These are phyloP conservation scores for Trididemnum clinides DNA, from an alignment of 23 tunicate species.

Conservation along the genomic window DNA sequence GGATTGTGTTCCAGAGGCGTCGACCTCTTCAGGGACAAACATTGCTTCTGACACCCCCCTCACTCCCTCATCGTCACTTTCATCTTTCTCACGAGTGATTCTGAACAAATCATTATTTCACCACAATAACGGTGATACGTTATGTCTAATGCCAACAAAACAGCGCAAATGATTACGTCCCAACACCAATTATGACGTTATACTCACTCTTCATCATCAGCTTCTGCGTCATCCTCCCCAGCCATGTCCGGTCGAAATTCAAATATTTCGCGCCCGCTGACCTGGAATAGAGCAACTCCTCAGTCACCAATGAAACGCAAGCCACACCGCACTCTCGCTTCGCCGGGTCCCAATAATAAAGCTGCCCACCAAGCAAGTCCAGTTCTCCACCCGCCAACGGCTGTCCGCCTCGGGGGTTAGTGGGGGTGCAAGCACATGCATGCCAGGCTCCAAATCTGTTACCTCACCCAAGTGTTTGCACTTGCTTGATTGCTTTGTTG, in stretches of 20 bases:
- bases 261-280: slow-evolving; percentile 94
- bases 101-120: neutral
- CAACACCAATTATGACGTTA: neutral
- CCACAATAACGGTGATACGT: no score
- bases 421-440: no score
- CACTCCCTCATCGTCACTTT: slow-evolving; percentile 33
- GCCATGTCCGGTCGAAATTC: slow-evolving; percentile 90
- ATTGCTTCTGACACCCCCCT: slow-evolving; percentile 51
- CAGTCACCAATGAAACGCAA: no score
- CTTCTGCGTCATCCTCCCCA: slow-evolving; percentile 89
- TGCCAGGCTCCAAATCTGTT: no score
- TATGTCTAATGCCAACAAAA: no score
- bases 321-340: no score
- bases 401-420: no score
- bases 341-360: no score
- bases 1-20: slow-evolving; percentile 62
- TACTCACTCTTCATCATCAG: slow-evolving; percentile 51
- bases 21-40: slow-evolving; percentile 79
- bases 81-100: slow-evolving; percentile 1
- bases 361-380: no score
- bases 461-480: no score
- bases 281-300: slow-evolving; percentile 26
- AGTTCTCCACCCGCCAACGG: no score
- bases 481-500: no score
- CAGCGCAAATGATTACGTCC: neutral